Percentiles rank a stretch among this genome's conserved stretches.
phyloP scores from a whole-genome alignment of 2,113 vertebrate species.

The Nycticorax nycticorax region DNA sequence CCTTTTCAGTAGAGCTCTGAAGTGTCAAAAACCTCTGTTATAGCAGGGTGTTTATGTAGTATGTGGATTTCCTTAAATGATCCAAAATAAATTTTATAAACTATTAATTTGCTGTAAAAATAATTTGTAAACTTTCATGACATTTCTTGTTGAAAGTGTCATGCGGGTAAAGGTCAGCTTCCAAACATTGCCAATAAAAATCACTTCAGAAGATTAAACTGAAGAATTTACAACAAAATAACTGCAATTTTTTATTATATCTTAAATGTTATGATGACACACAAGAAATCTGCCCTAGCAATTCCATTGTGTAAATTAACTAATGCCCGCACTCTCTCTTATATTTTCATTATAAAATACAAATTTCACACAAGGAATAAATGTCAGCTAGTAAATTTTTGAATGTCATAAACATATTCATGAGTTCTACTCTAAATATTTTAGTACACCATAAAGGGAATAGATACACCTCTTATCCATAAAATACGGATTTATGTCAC shows the following conservation, averaged over 20 bases:
- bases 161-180: conserved; percentile 30
- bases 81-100: neutral
- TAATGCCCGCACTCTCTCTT: neutral
- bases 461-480: conserved; percentile 18
- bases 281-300: neutral
- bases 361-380: conserved; percentile 45
- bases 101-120: neutral
- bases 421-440: conserved; percentile 49
- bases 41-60: neutral
- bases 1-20: neutral
- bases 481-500: conserved; percentile 46
- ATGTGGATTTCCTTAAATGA: neutral
- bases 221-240: conserved; percentile 32
- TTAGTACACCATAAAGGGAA: conserved; percentile 43
- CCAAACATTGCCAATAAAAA: conserved; percentile 8
- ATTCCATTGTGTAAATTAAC: conserved; percentile 26
- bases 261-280: conserved; percentile 39
- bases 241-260: conserved; percentile 7
- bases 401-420: conserved; percentile 37
- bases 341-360: conserved; percentile 38
- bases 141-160: conserved; percentile 33
- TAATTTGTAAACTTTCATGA: conserved; percentile 31
- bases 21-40: neutral
- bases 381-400: conserved; percentile 9
- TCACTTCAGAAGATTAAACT: conserved; percentile 28